phyloP scores from a whole-genome alignment of 2,888 invertebrate genomes.

The Cremastobaeus sp. region DNA sequence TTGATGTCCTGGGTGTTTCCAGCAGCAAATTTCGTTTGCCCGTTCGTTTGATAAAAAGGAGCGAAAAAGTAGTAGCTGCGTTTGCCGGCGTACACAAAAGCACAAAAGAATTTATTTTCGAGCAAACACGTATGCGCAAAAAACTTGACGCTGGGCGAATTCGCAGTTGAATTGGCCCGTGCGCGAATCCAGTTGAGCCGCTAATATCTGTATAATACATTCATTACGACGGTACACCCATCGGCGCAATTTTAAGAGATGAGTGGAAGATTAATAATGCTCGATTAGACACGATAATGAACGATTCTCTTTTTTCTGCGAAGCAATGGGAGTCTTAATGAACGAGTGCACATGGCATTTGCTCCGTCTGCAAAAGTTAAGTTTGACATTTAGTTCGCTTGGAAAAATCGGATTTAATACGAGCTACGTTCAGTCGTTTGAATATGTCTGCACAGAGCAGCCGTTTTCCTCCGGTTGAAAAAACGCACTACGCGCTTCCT shows the following conservation, averaged over 20 bases:
- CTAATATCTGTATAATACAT: too few species aligned
- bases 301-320: conserved; percentile 44
- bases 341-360: conserved; percentile 56
- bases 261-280: conserved; percentile 40
- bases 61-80: too few species aligned
- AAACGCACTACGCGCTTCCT: conserved; percentile 5
- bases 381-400: conserved; percentile 56
- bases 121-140: too few species aligned
- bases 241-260: conserved; percentile 12
- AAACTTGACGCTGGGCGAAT: too few species aligned
- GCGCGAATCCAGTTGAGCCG: too few species aligned
- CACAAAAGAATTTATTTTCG: too few species aligned
- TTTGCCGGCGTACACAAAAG: too few species aligned
- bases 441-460: conserved; percentile 26
- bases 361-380: conserved; percentile 49
- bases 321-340: conserved; percentile 54
- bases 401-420: conserved; percentile 51
- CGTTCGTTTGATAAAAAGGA: too few species aligned
- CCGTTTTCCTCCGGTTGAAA: conserved; percentile 15
- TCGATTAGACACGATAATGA: conserved; percentile 55
- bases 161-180: too few species aligned
- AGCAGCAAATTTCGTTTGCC: too few species aligned
- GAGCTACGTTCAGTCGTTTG: conserved; percentile 44
- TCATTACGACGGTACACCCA: conserved; percentile 3
- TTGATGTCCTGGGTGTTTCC: too few species aligned